A percentile compares a stretch with the other conserved stretches of the same genome.
These are phyloP conservation scores for Apostichopus parvimensis DNA, from an alignment of 35 echinoderm and acorn worm genomes.

Conservation along the genomic window DNA sequence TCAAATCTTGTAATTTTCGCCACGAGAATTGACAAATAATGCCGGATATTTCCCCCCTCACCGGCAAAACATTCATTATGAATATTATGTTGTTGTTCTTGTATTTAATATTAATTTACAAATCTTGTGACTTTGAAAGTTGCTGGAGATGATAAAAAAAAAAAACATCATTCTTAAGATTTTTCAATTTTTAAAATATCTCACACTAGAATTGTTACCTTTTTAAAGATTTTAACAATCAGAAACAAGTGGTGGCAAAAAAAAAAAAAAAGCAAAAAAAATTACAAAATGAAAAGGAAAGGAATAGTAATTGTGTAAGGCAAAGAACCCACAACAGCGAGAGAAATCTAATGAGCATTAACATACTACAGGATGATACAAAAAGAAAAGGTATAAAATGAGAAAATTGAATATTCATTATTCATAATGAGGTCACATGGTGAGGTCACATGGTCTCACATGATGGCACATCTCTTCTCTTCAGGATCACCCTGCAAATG, in stretches of 20 bases:
- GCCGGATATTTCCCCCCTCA: too few species aligned
- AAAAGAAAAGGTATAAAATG: not conserved
- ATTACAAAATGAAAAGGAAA: not conserved
- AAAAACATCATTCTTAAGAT: not conserved
- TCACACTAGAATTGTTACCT: not conserved
- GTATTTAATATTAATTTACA: too few species aligned
- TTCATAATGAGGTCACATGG: not conserved
- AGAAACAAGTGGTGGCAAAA: not conserved
- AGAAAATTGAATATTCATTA: slow-evolving; percentile 39
- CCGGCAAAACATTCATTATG: too few species aligned
- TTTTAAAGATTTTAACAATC: too few species aligned
- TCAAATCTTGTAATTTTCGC: too few species aligned
- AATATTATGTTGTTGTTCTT: too few species aligned
- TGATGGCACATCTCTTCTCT: slow-evolving; percentile 28
- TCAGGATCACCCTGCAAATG: slow-evolving; percentile 22
- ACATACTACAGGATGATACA: not conserved
- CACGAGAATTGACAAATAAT: too few species aligned
- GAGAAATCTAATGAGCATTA: not conserved
- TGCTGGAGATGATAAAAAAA: too few species aligned
- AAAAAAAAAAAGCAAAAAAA: not conserved
- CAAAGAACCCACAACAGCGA: not conserved
- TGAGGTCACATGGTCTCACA: not conserved
- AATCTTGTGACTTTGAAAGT: too few species aligned
- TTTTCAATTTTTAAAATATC: not conserved
- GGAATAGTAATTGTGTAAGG: not conserved